Conservation (phyloP, 37 sponge, comb jelly and placozoan species). For the Aplysina aerophoba region DNA sequence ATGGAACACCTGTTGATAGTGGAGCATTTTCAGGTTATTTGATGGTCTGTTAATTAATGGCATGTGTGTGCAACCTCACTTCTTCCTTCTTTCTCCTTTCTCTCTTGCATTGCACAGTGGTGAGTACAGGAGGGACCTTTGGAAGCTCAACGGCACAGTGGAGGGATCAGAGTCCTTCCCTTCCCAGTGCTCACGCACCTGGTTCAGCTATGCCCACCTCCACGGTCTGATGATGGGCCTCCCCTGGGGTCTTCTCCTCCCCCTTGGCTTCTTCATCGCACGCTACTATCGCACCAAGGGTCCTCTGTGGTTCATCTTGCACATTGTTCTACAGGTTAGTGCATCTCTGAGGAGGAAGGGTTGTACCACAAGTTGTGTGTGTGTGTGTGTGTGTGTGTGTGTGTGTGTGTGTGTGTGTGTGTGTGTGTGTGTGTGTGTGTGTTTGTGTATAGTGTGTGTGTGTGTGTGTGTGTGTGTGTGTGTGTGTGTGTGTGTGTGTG, state of each 20-base stretch:
- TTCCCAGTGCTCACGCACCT: conserved; percentile 29
- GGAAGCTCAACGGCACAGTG: conserved; percentile 46
- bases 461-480: no score
- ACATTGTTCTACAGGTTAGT: conserved; percentile 63
- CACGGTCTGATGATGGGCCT: conserved; percentile 75
- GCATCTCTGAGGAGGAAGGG: no score
- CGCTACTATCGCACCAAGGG: conserved; percentile 70
- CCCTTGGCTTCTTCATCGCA: conserved; percentile 66
- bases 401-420: no score
- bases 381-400: no score
- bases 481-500: no score
- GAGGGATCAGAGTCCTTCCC: not conserved
- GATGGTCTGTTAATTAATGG: not conserved
- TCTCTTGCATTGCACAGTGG: not conserved
- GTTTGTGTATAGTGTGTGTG: no score
- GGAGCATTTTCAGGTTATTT: not conserved
- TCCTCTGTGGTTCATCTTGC: conserved; percentile 65
- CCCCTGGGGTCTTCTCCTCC: conserved; percentile 74
- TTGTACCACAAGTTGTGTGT: no score
- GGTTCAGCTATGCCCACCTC: conserved; percentile 56
- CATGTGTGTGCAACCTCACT: not conserved
- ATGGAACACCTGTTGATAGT: no score
- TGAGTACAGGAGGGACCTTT: conserved; percentile 34
- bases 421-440: no score
- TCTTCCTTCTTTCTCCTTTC: not conserved